A percentile compares a stretch with the other conserved stretches of the same genome.
Evolutionary conservation across 2,113 vertebrate genomes (phyloP).

Genomic region (Lonchura striata): DNA sequence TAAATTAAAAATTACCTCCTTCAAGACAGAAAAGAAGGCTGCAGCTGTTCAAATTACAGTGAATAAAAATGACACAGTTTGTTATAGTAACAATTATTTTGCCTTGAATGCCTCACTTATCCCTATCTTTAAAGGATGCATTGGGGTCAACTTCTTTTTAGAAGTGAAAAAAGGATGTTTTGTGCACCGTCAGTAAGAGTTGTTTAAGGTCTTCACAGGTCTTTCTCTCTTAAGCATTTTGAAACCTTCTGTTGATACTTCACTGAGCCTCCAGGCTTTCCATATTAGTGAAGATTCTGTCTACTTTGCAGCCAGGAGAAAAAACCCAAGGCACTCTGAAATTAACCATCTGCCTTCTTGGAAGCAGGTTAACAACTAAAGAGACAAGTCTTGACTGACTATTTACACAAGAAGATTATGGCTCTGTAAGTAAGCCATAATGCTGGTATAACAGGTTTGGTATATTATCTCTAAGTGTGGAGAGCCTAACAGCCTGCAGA

Average conservation of each 20-base stretch:
- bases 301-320: not conserved
- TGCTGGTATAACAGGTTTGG: not conserved
- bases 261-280: not conserved
- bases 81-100: not conserved
- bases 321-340: not conserved
- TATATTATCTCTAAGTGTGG: not conserved
- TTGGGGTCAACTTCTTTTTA: not conserved
- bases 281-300: not conserved
- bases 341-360: not conserved
- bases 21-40: not conserved
- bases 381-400: not conserved
- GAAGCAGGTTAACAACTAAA: not conserved
- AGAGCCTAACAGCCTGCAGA: not conserved
- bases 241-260: not conserved
- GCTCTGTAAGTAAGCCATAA: not conserved
- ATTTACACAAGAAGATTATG: not conserved
- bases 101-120: not conserved
- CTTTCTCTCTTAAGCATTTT: not conserved
- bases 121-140: not conserved
- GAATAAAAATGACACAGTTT: not conserved
- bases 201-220: not conserved
- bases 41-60: not conserved
- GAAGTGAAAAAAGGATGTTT: not conserved
- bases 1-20: not conserved
- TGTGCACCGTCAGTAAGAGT: not conserved